These are phyloP conservation scores for Hylaeus anthracinus DNA, from an alignment of 1,140 invertebrate genomes.

Conservation along the genomic window DNA sequence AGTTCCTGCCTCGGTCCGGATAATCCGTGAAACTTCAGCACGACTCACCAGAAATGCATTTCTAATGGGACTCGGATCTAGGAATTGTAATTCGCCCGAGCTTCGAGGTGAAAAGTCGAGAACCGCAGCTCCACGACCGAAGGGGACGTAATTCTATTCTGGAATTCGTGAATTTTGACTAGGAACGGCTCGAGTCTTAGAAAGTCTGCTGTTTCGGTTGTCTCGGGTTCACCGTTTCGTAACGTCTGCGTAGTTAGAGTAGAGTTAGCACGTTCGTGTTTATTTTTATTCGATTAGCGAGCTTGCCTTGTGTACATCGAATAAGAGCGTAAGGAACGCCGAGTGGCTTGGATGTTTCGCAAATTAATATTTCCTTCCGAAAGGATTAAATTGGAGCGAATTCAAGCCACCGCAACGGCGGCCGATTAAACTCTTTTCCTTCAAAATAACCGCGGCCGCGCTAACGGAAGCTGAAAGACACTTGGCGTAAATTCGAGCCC, in stretches of 20 bases:
- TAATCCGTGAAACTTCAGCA: constrained; percentile 20
- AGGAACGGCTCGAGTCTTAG: too few species aligned
- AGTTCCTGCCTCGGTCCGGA: constrained; percentile 24
- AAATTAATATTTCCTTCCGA: not conserved
- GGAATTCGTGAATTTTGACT: not conserved
- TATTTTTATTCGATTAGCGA: too few species aligned
- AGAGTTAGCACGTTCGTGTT: too few species aligned
- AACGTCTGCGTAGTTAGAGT: too few species aligned
- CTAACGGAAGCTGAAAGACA: constrained; percentile 46
- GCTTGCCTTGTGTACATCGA: too few species aligned
- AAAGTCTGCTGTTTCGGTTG: too few species aligned
- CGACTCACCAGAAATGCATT: constrained; percentile 36
- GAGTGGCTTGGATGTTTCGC: not conserved
- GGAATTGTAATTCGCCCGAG: not conserved
- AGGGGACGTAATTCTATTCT: not conserved
- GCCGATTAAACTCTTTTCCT: constrained; percentile 48
- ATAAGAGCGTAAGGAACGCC: too few species aligned
- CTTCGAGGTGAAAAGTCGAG: not conserved
- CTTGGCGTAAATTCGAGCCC: constrained; percentile 30
- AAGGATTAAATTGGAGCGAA: constrained; percentile 49
- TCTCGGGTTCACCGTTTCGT: too few species aligned
- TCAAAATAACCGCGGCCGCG: constrained; percentile 21
- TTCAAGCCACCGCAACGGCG: constrained; percentile 25
- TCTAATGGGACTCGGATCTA: not conserved
- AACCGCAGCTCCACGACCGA: not conserved